Evolutionary conservation across 2,888 invertebrate genomes (phyloP), one percentile per base, ranked within the genome.

Genomic region (Thera britannica): DNA sequence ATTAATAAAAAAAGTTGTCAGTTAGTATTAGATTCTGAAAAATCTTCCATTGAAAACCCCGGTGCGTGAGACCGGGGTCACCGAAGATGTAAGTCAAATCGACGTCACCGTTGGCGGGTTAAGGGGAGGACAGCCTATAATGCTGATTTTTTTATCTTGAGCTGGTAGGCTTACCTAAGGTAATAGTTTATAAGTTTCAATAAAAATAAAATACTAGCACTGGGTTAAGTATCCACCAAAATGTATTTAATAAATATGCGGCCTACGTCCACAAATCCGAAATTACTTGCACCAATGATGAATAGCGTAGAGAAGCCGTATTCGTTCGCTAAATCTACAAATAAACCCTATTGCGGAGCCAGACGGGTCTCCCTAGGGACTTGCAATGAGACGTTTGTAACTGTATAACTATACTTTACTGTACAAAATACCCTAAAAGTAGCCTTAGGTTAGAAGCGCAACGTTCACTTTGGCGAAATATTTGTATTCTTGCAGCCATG

Each of bases 321-420:
- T 81, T 77, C 80, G 79, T 80, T 83, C 83, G 69, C 65, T 79
- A 81, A 86, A 86, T 83, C 86, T 83, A 79, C 83, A 84, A 85
- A 85, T 85, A 88, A 78, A 83, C 82, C 83, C 80, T 81, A 83
- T 80, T 58, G 52, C 38, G 35, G 49, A 54, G 55, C 74, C 80
- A 79, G 83, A 79, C 85, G 72, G 72, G 9, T 2, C 23, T 82
- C 87, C 78, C 86, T 36, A 65, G 82, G 83, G 88, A 76, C 54
- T 44, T 38, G 38, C 71, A 58, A 65, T 71, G 73, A 73, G 71
- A 70, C 70, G 64, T 59, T 72, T 73, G 61, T 46, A 64, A 70
- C 55, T 12, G 58, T 67, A 62, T 66, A 71, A 71, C 69, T 74
- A 72, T 67, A 75, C 56, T 54, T 51, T 60, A 48, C 62, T 65